phyloP scores from a whole-genome alignment of 2,888 invertebrate species.

The Drosophila monieri region DNA sequence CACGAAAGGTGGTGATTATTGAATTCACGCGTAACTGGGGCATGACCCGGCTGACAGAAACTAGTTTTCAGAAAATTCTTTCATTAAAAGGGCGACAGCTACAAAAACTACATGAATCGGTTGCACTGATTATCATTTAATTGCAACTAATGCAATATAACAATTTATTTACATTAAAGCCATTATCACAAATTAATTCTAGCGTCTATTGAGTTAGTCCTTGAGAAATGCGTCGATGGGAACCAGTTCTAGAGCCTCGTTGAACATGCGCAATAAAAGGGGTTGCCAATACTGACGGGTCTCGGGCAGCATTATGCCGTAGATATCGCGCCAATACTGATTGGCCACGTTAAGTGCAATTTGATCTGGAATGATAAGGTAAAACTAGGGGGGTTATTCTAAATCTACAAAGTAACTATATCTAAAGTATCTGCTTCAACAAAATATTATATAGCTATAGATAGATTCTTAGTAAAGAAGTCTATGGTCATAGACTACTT shows the following conservation, averaged over 20 bases:
- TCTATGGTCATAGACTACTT: too few species aligned
- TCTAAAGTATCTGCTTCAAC: too few species aligned
- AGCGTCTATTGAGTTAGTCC: constrained; percentile 25
- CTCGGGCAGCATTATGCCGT: constrained; percentile 85
- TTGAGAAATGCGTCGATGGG: constrained; percentile 79
- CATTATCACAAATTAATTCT: constrained; percentile 12
- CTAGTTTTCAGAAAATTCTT: constrained; percentile 7
- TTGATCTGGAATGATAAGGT: constrained; percentile 64
- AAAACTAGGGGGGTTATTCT: too few species aligned
- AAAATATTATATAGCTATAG: too few species aligned
- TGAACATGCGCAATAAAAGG: constrained; percentile 72
- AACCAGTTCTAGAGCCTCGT: constrained; percentile 76
- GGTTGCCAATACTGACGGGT: constrained; percentile 82
- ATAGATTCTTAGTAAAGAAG: too few species aligned
- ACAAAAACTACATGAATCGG: constrained; percentile 6
- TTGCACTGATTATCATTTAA: constrained; percentile 22
- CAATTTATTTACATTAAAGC: constrained; percentile 23
- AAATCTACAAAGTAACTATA: neutral
- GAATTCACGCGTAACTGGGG: constrained; percentile 57
- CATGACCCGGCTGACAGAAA: constrained; percentile 50
- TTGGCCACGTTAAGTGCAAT: constrained; percentile 84
- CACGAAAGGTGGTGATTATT: constrained; percentile 11
- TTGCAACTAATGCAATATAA: constrained; percentile 17
- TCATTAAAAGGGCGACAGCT: constrained; percentile 16
- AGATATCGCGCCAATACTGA: constrained; percentile 86